These are phyloP conservation scores for Lasioglossum pauxillum DNA, from an alignment of 2,888 invertebrate species.

Conservation along the genomic window DNA sequence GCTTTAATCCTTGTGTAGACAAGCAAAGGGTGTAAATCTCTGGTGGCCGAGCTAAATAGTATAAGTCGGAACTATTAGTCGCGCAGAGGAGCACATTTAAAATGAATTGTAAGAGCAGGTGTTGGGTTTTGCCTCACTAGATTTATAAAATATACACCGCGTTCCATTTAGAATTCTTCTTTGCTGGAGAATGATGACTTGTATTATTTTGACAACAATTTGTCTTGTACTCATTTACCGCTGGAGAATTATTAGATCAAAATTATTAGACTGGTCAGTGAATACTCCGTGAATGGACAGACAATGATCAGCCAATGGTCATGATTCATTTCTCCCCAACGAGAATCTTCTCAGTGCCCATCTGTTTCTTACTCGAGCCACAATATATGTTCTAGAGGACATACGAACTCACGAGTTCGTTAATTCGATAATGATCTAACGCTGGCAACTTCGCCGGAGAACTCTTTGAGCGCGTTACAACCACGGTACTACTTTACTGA, in stretches of 20 bases:
- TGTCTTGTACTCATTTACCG: too few relatives aligned
- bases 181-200: too few relatives aligned
- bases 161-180: too few relatives aligned
- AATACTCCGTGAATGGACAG: too few relatives aligned
- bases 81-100: not conserved
- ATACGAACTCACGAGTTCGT: constrained; percentile 16
- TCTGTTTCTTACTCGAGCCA: too few relatives aligned
- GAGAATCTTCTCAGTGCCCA: too few relatives aligned
- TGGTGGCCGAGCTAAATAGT: not conserved
- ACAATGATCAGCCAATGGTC: too few relatives aligned
- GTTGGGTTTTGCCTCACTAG: not conserved
- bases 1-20: not conserved
- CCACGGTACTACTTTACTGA: not conserved
- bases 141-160: too few relatives aligned
- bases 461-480: not conserved
- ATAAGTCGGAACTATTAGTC: not conserved
- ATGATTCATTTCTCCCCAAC: too few relatives aligned
- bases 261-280: too few relatives aligned
- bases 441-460: not conserved
- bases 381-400: not conserved
- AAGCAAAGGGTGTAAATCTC: not conserved
- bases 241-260: too few relatives aligned
- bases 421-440: constrained; percentile 27
- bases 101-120: not conserved
- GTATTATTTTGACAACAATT: not conserved